These are phyloP conservation scores for Synanthedon andrenaeformis DNA, from an alignment of 2,888 invertebrate genomes.

Conservation along the genomic window DNA sequence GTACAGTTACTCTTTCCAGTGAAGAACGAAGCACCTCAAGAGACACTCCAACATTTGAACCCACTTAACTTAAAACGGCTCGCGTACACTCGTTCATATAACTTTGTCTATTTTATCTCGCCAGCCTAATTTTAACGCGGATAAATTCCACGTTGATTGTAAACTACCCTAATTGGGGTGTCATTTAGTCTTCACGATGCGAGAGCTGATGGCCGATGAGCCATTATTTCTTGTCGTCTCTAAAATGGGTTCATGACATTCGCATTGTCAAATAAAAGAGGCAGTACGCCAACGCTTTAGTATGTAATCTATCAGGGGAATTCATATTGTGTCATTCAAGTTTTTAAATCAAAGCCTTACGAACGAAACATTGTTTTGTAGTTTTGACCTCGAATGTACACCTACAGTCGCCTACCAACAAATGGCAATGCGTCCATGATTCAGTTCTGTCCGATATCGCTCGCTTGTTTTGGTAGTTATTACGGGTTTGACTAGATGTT, in stretches of 20 bases:
- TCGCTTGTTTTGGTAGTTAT: no score
- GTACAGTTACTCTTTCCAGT: constrained; percentile 29
- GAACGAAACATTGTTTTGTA: constrained; percentile 21
- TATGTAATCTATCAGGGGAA: constrained; percentile 17
- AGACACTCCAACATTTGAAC: constrained; percentile 39
- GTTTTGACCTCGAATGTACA: constrained; percentile 50
- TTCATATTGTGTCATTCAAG: constrained; percentile 10
- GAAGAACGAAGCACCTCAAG: constrained; percentile 20
- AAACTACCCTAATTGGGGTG: no score
- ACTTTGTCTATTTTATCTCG: no score
- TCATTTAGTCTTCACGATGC: not conserved
- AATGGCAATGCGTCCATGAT: no score
- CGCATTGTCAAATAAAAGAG: constrained; percentile 21
- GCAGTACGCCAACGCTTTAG: constrained; percentile 14
- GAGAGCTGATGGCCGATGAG: not conserved
- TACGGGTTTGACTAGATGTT: no score
- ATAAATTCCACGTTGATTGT: no score
- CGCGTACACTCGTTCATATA: constrained; percentile 13
- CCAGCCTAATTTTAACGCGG: no score
- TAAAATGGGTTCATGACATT: not conserved
- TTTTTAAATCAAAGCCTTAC: constrained; percentile 14
- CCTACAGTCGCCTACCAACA: constrained; percentile 20
- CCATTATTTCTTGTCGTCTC: not conserved
- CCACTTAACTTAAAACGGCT: constrained; percentile 31
- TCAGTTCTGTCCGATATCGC: no score